These are phyloP conservation scores for Enteromius radiatus DNA, from an alignment of 2,797 vertebrate genomes.

Conservation along the genomic window DNA sequence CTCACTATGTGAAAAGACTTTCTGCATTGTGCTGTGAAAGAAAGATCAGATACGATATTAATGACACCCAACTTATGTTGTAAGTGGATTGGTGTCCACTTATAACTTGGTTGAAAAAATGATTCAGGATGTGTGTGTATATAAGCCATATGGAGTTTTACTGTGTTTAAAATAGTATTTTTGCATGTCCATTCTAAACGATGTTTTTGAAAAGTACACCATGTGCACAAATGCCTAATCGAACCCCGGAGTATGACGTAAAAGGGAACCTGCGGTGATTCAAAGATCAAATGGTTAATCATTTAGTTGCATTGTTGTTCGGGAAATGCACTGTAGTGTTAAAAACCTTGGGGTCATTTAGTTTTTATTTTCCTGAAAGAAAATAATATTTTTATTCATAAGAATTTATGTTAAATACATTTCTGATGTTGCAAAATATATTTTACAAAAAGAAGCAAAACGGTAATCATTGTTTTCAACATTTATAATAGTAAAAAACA, in stretches of 20 bases:
- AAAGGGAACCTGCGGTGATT: no score
- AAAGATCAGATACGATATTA: constrained; percentile 69
- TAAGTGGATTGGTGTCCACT: constrained; percentile 68
- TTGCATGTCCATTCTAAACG: no score
- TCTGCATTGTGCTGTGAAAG: constrained; percentile 18
- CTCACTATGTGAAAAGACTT: constrained; percentile 18
- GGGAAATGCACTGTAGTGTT: no score
- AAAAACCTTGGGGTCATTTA: not conserved
- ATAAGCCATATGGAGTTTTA: not conserved
- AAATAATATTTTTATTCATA: not conserved
- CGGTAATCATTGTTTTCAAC: not conserved
- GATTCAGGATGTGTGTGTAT: not conserved
- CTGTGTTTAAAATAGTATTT: not conserved
- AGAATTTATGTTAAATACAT: no score
- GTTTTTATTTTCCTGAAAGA: not conserved
- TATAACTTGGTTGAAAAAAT: constrained; percentile 37
- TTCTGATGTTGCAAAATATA: no score
- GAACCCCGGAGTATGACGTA: no score
- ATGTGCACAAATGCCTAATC: no score
- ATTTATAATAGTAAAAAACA: not conserved
- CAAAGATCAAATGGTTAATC: no score
- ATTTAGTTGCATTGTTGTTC: no score
- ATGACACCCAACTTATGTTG: constrained; percentile 69
- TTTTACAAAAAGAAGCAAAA: no score
- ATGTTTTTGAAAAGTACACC: no score